Evolutionary conservation across 92 coral and sea anemone genomes (phyloP), one percentile per base, ranked within the genome.

Genomic region (Ricordea florida): DNA sequence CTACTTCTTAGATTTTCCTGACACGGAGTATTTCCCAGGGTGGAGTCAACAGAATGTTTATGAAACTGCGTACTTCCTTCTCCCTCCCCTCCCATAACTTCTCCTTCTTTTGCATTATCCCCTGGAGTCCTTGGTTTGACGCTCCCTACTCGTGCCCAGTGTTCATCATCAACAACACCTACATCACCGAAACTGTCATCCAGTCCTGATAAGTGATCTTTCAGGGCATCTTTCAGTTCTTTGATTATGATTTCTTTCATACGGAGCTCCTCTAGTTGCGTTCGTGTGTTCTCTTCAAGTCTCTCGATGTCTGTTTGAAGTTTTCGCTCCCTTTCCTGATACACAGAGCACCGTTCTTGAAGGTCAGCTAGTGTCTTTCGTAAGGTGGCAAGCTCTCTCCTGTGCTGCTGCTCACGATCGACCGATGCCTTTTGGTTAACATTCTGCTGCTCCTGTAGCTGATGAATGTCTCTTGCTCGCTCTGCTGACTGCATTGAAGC

Each of bases 351-450:
- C 10, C 72, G 85, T 4, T 50, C 70, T 45, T 86, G 96, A 25
- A 90, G 57, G 6, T 90, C 96, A n/a, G 33, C 64, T 13, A 76
- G 73, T 16, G 79, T 40, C 79, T 94, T 87, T 72, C 91, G 88
- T 20, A 91, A 76, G 16, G 86, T 24, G 7, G 76, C 64, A 26
- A 90, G 41, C 41, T 78, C 97, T 59, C 69, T 78, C 57, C 80
- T 85, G 37, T 70, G 76, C 16, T 89, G 80, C 41, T 91, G 92
- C 64, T 91, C 96, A 22, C 90, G 93, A 38, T 83, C 89, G 42
- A 52, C 74, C 41, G 81, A 3, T 65, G 79, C 84, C 23, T 27
- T 34, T 28, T 71, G 69, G 16, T 57, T 41, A 0, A 62, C 49
- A 10, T 62, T 56, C 61, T 87, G 87, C 62, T 61, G 58, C 36